Evolutionary conservation across 2,113 vertebrate species (phyloP), one percentile per base, ranked within the genome.

Genomic region (Acrocephalus arundinaceus): DNA sequence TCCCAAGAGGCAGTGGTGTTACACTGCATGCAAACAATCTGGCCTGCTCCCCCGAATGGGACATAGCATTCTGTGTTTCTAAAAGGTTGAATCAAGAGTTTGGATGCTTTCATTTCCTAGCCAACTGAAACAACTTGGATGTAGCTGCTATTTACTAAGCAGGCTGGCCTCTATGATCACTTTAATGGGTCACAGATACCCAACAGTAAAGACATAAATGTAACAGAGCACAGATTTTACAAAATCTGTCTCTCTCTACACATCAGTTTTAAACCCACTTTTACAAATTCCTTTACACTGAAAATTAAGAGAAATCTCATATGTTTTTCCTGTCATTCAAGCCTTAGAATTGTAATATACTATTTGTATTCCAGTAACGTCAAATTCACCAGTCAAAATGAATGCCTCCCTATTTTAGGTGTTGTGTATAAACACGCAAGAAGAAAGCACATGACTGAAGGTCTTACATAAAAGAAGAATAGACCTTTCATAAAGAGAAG

Each of bases 361-460:
- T 83, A 89, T 96, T 93, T 83, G 55, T 85, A 94, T 91, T 94
- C 73, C n/a, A 72, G 66, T 37, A 63, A 48, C 13, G 10, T 80
- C 74, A 91, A 89, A 80, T 73, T 51, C 6, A 6, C 30, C 4
- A 7, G 23, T 70, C 41, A 87, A 94, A 94, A 91, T 88, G 58
- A 94, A 93, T 89, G 59, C 37, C 37, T 87, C 51, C 43, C 45
- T 81, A 28, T 58, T 89, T 85, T 73, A 94, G 58, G 9, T 85
- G 62, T 67, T 85, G 35, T 76, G 43, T 59, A 67, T 39, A 94
- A 90, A 84, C 65, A 78, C 31, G 59, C 16, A 14, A 62, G 31
- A 92, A 87, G 22, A 83, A 88, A 89, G 24, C 17, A 27, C 52
- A 48, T 83, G 67, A 85, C 43, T 74, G 62, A 91, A 89, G 43